Base-by-base conservation (phyloP, 1,140 invertebrate species). In the Berghia stephanieae region DNA sequence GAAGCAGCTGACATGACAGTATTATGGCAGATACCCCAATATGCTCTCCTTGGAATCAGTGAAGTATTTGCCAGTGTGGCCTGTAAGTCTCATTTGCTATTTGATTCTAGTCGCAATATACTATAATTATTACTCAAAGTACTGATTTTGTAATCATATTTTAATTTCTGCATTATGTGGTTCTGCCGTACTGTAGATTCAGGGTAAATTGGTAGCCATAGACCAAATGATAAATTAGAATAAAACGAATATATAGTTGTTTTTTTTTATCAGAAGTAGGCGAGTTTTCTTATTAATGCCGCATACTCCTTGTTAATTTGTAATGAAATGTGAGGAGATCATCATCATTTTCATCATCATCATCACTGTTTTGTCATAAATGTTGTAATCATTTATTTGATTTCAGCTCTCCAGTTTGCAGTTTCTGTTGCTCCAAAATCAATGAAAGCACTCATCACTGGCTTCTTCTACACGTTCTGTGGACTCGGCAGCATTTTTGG, bases 371-470 rank as follows among this genome's bases (percentile, higher is more conserved):
- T 55, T 38, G 40, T 44, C 31, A 69, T 34, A 16, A 27, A n/a
- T 36, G 63, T 1, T 43, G 3, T 43, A 16, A 27, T 68, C 6
- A 49, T 27, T 83, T 82, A n/a, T n/a, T n/a, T n/a, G 72, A 57
- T 75, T 57, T 73, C 81, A 90, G 90, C 90, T 75, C 82, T 92
- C 60, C 91, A 92, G 82, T 91, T 91, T 84, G 91, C 91, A 3
- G 91, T 91, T 79, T 89, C 89, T 40, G 86, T 89, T 69, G 89
- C 91, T 8, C 91, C 91, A 5, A 85, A 85, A 18, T 89, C 91
- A 4, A 90, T 91, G 86, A 91, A 92, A 80, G 90, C 90, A 6
- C 86, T 91, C 68, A 90, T 92, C n/a, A 91, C 91, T 89, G 88
- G 89, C 2, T 78, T 92, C 27, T 91, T 91, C 81, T 91, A 89